Percentiles rank a stretch among this genome's conserved stretches.
phyloP scores from a whole-genome alignment of 2,113 vertebrate genomes.

The Siniperca chuatsi region DNA sequence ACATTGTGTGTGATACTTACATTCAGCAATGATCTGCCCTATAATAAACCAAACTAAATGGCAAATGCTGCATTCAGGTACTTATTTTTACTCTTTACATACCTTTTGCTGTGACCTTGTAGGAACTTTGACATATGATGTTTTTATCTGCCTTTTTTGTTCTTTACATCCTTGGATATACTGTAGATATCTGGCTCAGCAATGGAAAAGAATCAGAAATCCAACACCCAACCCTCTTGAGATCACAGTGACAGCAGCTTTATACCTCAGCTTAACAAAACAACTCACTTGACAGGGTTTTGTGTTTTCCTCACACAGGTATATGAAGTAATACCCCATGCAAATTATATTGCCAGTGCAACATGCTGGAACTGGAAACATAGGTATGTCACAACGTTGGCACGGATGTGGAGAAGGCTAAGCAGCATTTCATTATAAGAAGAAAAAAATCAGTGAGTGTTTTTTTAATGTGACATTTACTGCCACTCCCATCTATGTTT shows the following conservation, averaged over 20 bases:
- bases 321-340: conserved; percentile 14
- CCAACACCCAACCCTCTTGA: conserved; percentile 37
- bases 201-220: conserved; percentile 47
- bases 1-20: conserved; percentile 12
- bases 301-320: conserved; percentile 46
- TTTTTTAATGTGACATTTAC: conserved; percentile 53
- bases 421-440: not conserved
- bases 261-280: conserved; percentile 58
- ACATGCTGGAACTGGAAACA: conserved; percentile 73
- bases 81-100: not conserved
- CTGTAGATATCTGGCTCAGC: conserved; percentile 28
- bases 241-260: conserved; percentile 61
- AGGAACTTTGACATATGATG: conserved; percentile 28
- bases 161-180: conserved; percentile 43
- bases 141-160: conserved; percentile 30
- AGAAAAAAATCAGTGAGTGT: not conserved
- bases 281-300: conserved; percentile 54
- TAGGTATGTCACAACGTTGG: conserved; percentile 58
- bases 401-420: conserved; percentile 11
- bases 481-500: conserved; percentile 54
- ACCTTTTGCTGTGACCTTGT: conserved; percentile 30
- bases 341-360: conserved; percentile 17
- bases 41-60: not conserved
- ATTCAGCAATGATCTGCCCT: not conserved
- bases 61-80: not conserved